Evolutionary conservation across 2,113 vertebrate species (phyloP), one percentile per base, ranked within the genome.

Genomic region (Chaetura pelagica): DNA sequence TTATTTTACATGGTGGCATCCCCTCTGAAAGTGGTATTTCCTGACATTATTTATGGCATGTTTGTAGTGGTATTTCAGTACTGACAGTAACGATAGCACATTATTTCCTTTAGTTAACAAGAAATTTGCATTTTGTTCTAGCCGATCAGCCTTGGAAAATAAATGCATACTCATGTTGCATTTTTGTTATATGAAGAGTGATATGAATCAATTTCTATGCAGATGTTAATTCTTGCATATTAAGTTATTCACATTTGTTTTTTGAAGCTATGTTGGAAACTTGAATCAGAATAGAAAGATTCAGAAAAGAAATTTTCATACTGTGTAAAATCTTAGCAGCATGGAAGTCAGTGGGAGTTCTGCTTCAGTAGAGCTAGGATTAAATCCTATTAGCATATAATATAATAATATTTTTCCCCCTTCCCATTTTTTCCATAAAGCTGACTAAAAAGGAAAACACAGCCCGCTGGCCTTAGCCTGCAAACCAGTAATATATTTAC

Each of bases 171-270:
- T 94, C 59, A 91, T 81, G 58, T n/a, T 87, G 61, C 18, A 8
- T 52, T 89, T 87, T 89, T 87, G 16, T 94, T 87, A 62, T 34
- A n/a, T 79, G 68, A 6, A 86, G 35, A 61, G 57, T 79, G 61
- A 29, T 81, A 46, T 94, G 73, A 96, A 89, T 91, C 59, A 92
- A 59, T 96, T 97, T 94, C 44, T 80, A 84, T 94, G 84, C 30
- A 87, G 63, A 51, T 94, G 84, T 51, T 89, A 97, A 91, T 95
- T 93, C 90, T 93, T 93, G 34, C 64, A 78, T 29, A 49, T 87
- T 54, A 94, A 96, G 27, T n/a, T 94, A 84, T 91, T 95, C 95
- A 85, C 82, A 93, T 91, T 93, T 88, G 38, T 69, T 95, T 96
- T 92, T 95, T 72, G 86, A 92, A 80, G 67, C 55, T 91, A 15